These are phyloP conservation scores for Caenorhabditis sp. DNA, from an alignment of 2,888 invertebrate genomes.

Conservation along the genomic window DNA sequence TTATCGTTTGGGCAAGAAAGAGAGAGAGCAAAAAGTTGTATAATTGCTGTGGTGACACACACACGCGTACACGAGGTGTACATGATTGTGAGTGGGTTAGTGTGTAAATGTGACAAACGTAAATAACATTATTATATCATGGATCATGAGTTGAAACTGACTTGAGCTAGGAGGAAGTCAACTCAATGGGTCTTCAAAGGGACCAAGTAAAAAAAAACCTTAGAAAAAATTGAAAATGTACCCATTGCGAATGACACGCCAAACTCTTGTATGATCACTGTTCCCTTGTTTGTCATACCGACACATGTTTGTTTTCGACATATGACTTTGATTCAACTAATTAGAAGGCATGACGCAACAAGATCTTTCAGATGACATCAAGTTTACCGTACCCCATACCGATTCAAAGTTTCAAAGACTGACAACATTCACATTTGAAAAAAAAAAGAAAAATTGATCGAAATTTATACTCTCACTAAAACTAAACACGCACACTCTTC, in stretches of 20 bases:
- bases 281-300: too few species aligned
- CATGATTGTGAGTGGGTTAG: conserved; percentile 8
- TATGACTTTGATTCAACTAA: background rate
- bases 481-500: too few species aligned
- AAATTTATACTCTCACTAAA: conserved; percentile 40
- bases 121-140: conserved; percentile 43
- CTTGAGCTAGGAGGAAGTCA: background rate
- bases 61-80: background rate
- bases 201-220: background rate
- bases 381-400: background rate
- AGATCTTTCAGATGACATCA: background rate
- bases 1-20: background rate
- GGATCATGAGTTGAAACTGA: conserved; percentile 8
- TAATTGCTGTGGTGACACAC: conserved; percentile 37
- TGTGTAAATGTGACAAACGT: conserved; percentile 24
- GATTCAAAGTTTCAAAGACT: conserved; percentile 47
- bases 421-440: conserved; percentile 20
- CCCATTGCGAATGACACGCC: too few species aligned
- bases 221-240: background rate
- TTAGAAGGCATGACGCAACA: background rate
- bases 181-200: background rate
- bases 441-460: conserved; percentile 37
- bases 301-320: too few species aligned
- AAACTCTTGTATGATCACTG: background rate
- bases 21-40: conserved; percentile 21